Conservation (phyloP, 2,888 invertebrate species). For the Gasteruption jaculator region DNA sequence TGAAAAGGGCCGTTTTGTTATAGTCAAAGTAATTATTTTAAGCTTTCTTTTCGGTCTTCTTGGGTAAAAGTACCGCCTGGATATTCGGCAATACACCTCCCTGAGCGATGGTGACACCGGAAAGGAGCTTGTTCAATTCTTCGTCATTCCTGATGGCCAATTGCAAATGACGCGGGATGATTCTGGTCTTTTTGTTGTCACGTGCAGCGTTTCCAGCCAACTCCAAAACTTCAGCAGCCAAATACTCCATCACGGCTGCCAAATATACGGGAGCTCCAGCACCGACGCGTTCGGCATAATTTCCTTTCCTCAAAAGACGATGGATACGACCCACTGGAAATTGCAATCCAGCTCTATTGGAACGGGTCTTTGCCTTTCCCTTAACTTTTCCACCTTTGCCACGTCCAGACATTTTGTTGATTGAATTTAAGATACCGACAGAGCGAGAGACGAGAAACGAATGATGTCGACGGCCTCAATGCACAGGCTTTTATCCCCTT, state of each 20-base stretch:
- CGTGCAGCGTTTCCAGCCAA: conserved; percentile 64
- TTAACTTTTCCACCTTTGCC: conserved; percentile 40
- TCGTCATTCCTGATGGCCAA: conserved; percentile 77
- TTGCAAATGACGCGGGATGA: conserved; percentile 47
- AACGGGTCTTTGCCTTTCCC: conserved; percentile 49
- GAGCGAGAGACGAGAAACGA: too few relatives aligned
- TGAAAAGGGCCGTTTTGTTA: conserved; percentile 27
- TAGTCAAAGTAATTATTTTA: conserved; percentile 7
- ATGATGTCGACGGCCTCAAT: too few relatives aligned
- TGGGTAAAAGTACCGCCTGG: conserved; percentile 56
- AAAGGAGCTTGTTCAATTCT: conserved; percentile 71
- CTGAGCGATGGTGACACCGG: conserved; percentile 75
- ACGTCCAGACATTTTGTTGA: conserved; percentile 35
- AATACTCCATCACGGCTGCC: conserved; percentile 62
- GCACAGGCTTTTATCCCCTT: too few relatives aligned
- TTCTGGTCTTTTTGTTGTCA: conserved; percentile 65
- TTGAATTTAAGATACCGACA: too few relatives aligned
- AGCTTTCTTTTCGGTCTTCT: conserved; percentile 27
- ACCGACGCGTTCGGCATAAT: conserved; percentile 61
- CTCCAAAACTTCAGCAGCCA: conserved; percentile 68
- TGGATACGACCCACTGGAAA: conserved; percentile 62
- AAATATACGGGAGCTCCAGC: conserved; percentile 57
- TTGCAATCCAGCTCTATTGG: conserved; percentile 57
- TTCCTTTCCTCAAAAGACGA: conserved; percentile 59
- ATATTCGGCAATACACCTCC: conserved; percentile 81